phyloP scores from a whole-genome alignment of 2,113 vertebrate genomes.

The Orientallactaga bullata region DNA sequence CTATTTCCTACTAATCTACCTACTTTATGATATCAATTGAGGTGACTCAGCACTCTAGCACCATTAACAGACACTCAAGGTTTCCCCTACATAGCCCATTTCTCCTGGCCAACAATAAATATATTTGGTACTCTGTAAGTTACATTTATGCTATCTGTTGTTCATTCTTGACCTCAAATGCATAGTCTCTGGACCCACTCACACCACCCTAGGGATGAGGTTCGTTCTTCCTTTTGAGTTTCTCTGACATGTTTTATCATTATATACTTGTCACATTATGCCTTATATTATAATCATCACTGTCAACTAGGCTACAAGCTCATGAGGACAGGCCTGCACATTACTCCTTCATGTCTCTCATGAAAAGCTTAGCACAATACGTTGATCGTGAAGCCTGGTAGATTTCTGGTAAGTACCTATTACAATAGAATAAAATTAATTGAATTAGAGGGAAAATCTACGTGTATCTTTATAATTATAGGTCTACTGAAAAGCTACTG shows the following conservation, averaged over 20 bases:
- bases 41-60: background rate
- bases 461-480: background rate
- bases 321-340: background rate
- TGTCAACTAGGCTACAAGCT: background rate
- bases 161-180: background rate
- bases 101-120: background rate
- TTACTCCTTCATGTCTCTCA: background rate
- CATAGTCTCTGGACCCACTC: background rate
- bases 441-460: background rate
- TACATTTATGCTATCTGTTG: background rate
- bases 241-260: background rate
- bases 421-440: conserved; percentile 47
- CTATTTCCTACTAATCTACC: background rate
- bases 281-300: background rate
- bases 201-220: background rate
- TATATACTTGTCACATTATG: background rate
- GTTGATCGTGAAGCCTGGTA: background rate
- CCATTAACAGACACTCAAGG: background rate
- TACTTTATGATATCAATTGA: background rate
- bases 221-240: background rate
- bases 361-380: background rate
- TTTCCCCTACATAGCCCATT: background rate
- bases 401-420: background rate
- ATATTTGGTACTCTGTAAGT: background rate
- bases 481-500: background rate